phyloP scores from a whole-genome alignment of 2,888 invertebrate genomes.

The Agrochola circellaris region DNA sequence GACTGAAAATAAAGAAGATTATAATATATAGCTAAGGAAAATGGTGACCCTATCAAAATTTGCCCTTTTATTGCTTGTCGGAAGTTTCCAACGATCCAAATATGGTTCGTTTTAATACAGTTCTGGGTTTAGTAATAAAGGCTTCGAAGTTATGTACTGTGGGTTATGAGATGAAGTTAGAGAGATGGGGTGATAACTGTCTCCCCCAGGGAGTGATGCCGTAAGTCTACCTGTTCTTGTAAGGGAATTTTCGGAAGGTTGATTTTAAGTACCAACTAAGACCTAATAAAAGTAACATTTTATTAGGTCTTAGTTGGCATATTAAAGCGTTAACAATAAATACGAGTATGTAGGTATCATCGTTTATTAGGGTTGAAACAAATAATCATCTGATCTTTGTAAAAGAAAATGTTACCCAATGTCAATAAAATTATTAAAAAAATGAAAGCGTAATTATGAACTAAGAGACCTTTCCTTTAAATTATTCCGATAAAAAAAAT shows the following conservation, averaged over 20 bases:
- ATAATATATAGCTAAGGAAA: slow-evolving; percentile 7
- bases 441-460: too few species aligned
- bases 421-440: too few species aligned
- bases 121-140: slow-evolving; percentile 49
- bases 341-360: too few species aligned
- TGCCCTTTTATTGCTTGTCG: slow-evolving; percentile 44
- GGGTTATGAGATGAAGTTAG: slow-evolving; percentile 50
- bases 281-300: too few species aligned
- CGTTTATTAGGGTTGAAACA: too few species aligned
- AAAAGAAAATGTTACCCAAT: too few species aligned
- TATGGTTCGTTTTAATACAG: slow-evolving; percentile 53
- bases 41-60: slow-evolving; percentile 26
- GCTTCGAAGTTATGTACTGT: slow-evolving; percentile 33
- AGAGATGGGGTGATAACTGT: slow-evolving; percentile 58
- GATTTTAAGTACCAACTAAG: too few species aligned
- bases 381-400: too few species aligned
- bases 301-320: not conserved
- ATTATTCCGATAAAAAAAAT: too few species aligned
- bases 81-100: slow-evolving; percentile 52
- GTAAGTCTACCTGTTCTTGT: slow-evolving; percentile 10
- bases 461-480: too few species aligned
- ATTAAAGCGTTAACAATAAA: not conserved
- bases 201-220: slow-evolving; percentile 16
- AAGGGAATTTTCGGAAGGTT: not conserved
- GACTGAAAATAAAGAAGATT: slow-evolving; percentile 16